Conservation (phyloP, 2,888 invertebrate species). For the Ischnus inquisitorius region DNA sequence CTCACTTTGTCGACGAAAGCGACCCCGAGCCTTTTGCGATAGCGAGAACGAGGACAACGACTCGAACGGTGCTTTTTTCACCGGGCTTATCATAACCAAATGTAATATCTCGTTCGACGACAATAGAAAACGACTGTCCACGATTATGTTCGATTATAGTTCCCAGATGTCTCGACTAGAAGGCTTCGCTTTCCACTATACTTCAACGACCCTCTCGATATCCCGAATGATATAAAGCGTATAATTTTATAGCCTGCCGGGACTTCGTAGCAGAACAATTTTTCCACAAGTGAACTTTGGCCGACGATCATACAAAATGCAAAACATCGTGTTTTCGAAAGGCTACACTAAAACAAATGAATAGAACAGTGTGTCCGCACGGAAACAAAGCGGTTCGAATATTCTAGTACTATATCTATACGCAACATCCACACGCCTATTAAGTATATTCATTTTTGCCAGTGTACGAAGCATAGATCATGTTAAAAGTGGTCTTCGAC, state of each 20-base stretch:
- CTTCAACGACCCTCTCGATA: slow-evolving; percentile 35
- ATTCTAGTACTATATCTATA: too few relatives aligned
- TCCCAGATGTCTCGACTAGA: slow-evolving; percentile 42
- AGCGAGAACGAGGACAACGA: slow-evolving; percentile 44
- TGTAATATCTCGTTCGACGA: slow-evolving; percentile 57
- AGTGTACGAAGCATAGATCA: neutral
- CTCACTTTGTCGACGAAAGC: neutral
- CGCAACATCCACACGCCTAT: too few relatives aligned
- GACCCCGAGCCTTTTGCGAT: slow-evolving; percentile 4
- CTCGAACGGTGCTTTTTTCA: slow-evolving; percentile 28
- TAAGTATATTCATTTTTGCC: too few relatives aligned
- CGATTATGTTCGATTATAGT: slow-evolving; percentile 40
- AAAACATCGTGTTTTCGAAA: neutral
- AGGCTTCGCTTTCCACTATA: neutral
- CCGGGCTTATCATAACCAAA: slow-evolving; percentile 48
- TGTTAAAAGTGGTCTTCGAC: neutral
- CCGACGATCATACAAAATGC: neutral
- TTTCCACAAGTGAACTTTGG: slow-evolving; percentile 32
- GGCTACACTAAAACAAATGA: too few relatives aligned
- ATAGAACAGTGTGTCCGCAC: too few relatives aligned
- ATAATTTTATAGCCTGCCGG: slow-evolving; percentile 59
- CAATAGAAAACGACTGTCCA: slow-evolving; percentile 40
- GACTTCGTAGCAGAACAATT: slow-evolving; percentile 31
- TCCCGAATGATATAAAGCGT: slow-evolving; percentile 48
- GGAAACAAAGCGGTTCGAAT: too few relatives aligned